A percentile compares a stretch with the other conserved stretches of the same genome.
These are phyloP conservation scores for Periparus ater DNA, from an alignment of 2,797 vertebrate species.

Conservation along the genomic window DNA sequence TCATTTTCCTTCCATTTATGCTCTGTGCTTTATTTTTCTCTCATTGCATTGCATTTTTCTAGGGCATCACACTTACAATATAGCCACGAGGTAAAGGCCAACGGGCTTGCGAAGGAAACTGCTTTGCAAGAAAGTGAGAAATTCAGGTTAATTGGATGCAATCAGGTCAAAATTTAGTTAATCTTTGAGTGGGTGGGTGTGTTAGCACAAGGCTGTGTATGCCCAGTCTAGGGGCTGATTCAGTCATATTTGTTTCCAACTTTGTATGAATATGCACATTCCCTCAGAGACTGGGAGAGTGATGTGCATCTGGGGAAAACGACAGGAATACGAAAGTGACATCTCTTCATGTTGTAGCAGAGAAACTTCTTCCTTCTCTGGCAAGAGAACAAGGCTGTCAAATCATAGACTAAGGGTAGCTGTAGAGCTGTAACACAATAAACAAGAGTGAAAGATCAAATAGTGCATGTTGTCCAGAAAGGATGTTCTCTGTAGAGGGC, in stretches of 20 bases:
- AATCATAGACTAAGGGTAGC: not conserved
- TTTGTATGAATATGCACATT: slow-evolving; percentile 45
- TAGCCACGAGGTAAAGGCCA: slow-evolving; percentile 68
- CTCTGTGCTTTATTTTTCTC: not conserved
- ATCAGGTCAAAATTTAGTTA: slow-evolving; percentile 67
- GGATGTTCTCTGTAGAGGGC: not conserved
- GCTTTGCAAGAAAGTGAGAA: slow-evolving; percentile 64
- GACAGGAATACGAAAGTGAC: slow-evolving; percentile 11
- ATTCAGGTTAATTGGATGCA: slow-evolving; percentile 75
- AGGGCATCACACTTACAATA: slow-evolving; percentile 47
- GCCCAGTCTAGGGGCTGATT: slow-evolving; percentile 40
- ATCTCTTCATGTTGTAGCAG: slow-evolving; percentile 27
- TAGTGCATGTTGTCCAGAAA: not conserved
- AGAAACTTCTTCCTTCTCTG: slow-evolving; percentile 26
- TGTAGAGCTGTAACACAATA: not conserved
- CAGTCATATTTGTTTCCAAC: slow-evolving; percentile 16
- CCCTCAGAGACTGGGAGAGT: slow-evolving; percentile 1
- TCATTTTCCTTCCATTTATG: not conserved
- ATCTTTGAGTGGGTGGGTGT: slow-evolving; percentile 62
- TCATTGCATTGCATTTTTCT: slow-evolving; percentile 36
- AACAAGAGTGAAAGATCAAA: not conserved
- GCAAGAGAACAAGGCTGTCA: not conserved
- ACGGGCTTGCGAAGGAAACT: slow-evolving; percentile 27
- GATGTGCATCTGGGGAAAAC: slow-evolving; percentile 15
- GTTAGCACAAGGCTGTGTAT: slow-evolving; percentile 42